Evolutionary conservation across 64 coral and sea anemone genomes (phyloP).

Genomic region (Pachyseris speciosa): DNA sequence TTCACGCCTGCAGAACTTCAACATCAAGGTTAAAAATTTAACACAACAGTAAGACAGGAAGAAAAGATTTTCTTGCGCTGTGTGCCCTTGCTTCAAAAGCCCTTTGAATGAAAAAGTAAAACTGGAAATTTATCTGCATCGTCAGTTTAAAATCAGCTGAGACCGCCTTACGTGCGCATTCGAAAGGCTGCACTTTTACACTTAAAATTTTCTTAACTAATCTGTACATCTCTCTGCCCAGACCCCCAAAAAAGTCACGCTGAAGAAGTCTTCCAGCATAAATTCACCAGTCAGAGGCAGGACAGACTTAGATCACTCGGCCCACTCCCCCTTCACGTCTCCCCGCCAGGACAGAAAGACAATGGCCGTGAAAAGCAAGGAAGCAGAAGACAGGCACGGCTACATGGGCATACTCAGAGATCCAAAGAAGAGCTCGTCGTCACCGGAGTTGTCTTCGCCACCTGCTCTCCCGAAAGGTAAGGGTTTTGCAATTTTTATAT

Average conservation of each 20-base stretch:
- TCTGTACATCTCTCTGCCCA: neutral
- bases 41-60: no score
- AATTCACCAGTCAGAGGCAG: conserved; percentile 51
- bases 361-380: conserved; percentile 23
- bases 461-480: conserved; percentile 25
- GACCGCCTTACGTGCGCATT: no score
- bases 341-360: conserved; percentile 41
- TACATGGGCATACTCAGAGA: neutral
- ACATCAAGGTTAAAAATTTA: no score
- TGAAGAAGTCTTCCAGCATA: conserved; percentile 70
- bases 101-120: no score
- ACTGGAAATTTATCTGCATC: no score
- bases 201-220: no score
- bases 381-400: neutral
- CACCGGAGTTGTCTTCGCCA: conserved; percentile 82
- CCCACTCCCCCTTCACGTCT: conserved; percentile 63
- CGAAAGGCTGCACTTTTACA: no score
- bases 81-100: no score
- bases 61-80: no score
- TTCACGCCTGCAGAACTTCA: no score
- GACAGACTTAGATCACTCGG: conserved; percentile 25
- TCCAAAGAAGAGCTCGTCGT: conserved; percentile 80
- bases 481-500: no score
- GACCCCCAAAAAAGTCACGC: conserved; percentile 40
- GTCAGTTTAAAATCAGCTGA: no score